Conservation (phyloP, 1,140 invertebrate genomes). For the Achatina immaculata region DNA sequence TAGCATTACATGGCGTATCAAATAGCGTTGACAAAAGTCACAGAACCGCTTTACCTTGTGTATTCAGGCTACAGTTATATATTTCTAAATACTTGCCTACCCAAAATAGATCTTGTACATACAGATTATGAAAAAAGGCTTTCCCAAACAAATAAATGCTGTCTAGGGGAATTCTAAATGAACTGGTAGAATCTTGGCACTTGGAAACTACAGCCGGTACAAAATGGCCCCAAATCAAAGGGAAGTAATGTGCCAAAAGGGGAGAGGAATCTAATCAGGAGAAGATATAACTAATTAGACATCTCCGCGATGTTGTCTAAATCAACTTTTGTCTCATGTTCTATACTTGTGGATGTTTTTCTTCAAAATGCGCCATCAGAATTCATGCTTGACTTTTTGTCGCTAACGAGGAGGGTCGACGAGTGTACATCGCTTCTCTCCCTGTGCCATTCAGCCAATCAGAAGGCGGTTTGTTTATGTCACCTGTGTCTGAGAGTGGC, state of each 20-base stretch:
- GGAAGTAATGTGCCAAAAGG: slow-evolving; percentile 13
- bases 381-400: slow-evolving; percentile 12
- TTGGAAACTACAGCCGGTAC: slow-evolving; percentile 18
- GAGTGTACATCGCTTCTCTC: slow-evolving; percentile 25
- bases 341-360: slow-evolving; percentile 17
- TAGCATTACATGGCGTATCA: background rate
- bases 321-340: background rate
- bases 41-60: background rate
- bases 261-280: background rate
- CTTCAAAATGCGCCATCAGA: slow-evolving; percentile 15
- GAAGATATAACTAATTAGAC: slow-evolving; percentile 12
- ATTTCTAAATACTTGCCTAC: background rate
- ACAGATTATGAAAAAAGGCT: background rate
- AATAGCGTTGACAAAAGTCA: background rate
- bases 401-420: slow-evolving; percentile 11
- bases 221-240: slow-evolving; percentile 20
- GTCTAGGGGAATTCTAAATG: background rate
- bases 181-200: background rate
- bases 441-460: slow-evolving; percentile 17
- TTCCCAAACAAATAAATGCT: background rate
- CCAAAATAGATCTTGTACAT: slow-evolving; percentile 2
- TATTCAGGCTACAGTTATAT: background rate
- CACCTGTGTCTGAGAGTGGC: slow-evolving; percentile 24
- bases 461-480: slow-evolving; percentile 20
- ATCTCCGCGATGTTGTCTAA: slow-evolving; percentile 1